Evolutionary conservation across 2,888 invertebrate genomes (phyloP).

Genomic region (Xestobium rufovillosum): DNA sequence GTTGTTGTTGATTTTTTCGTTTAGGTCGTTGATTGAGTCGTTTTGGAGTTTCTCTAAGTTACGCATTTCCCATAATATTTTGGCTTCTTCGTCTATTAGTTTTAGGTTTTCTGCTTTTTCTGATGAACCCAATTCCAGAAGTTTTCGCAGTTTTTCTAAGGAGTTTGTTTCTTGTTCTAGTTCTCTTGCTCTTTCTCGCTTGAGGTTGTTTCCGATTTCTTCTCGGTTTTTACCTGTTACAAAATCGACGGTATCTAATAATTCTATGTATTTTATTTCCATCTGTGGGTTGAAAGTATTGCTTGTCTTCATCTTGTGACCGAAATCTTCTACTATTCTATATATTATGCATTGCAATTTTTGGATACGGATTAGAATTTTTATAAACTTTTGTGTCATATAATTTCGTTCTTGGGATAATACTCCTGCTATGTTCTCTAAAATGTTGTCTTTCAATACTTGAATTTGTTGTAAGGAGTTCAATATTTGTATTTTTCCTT

Average conservation of each 20-base stretch:
- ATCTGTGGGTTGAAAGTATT: slow-evolving; percentile 44
- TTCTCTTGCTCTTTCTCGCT: slow-evolving; percentile 44
- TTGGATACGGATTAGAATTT: slow-evolving; percentile 33
- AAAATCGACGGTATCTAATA: slow-evolving; percentile 45
- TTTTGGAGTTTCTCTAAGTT: slow-evolving; percentile 39
- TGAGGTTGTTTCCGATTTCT: slow-evolving; percentile 48
- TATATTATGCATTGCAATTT: slow-evolving; percentile 35
- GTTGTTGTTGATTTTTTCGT: slow-evolving; percentile 26
- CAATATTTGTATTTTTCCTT: slow-evolving; percentile 31
- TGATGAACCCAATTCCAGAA: slow-evolving; percentile 39
- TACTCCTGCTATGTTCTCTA: slow-evolving; percentile 24
- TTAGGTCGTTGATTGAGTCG: slow-evolving; percentile 39
- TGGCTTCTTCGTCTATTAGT: slow-evolving; percentile 34
- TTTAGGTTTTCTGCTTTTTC: slow-evolving; percentile 43
- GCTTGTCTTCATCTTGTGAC: slow-evolving; percentile 40
- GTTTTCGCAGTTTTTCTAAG: slow-evolving; percentile 41
- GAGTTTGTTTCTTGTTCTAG: slow-evolving; percentile 30
- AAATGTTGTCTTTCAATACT: slow-evolving; percentile 27
- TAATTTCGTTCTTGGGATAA: slow-evolving; percentile 28
- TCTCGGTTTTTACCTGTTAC: slow-evolving; percentile 50
- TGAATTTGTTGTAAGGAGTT: slow-evolving; percentile 34
- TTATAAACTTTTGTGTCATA: slow-evolving; percentile 31
- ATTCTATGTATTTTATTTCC: slow-evolving; percentile 47
- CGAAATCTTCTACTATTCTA: slow-evolving; percentile 33
- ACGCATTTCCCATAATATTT: slow-evolving; percentile 39